Base-by-base conservation (phyloP, 2,797 vertebrate species). In the Antennarius maculatus region DNA sequence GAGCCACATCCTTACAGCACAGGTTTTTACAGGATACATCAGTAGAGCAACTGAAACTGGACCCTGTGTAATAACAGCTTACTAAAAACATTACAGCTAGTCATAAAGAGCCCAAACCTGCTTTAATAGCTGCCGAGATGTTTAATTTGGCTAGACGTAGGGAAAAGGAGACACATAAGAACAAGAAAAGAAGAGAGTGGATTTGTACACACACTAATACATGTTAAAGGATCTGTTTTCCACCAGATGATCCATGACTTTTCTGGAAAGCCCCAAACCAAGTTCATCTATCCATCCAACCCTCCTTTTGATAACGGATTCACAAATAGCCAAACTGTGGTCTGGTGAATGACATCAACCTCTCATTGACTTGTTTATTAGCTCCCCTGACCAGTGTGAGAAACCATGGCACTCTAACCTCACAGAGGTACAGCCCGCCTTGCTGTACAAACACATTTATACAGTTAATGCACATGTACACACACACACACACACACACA, bases 21-120 rank as follows among this genome's bases (percentile, higher is more conserved):
- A 81, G 78, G 61, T 86, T 89, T 87, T 84, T 71, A 90, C 73
- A 79, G 69, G 73, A 86, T 74, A 85, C 86, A 89, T 88, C 85
- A 88, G 58, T 61, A 67, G 74, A 74, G 85, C 52, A 48, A 74
- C 86, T 90, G 88, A 89, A 92, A 90, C 85, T 61, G 76, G 82
- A 88, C 85, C 76, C 86, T 77, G 76, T 78, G 83, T 89, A 90
- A 92, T 90, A 91, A 89, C 82, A 88, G 82, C 80, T 86, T 85
- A 84, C 82, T 87, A 78, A 90, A 92, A 92, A 92, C 90, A 91
- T 91, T 89, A 89, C 88, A 83, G 86, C 74, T 71, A 56, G 85
- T 88, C 84, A 89, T 90, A 87, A 91, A 90, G 82, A 74, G 79
- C 66, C 82, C 71, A 76, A 87, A 78, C 81, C 67, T 72, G 52